Conservation (phyloP, 2,888 invertebrate species). For the Ectobius pallidus region DNA sequence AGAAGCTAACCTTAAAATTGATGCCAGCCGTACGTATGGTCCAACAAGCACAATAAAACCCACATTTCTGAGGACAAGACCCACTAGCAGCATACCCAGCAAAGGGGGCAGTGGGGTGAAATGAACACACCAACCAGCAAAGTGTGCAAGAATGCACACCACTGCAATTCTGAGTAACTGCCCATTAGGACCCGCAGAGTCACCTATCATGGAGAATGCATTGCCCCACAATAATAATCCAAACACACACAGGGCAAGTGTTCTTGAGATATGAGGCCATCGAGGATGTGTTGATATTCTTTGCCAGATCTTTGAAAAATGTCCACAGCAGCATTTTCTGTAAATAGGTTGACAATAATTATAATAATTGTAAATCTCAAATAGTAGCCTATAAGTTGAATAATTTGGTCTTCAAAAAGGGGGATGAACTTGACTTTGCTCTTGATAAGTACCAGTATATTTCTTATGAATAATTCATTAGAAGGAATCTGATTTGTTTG, state of each 20-base stretch:
- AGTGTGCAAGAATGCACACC: slow-evolving; percentile 33
- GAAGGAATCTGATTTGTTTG: no score
- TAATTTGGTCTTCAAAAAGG: no score
- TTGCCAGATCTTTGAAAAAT: no score
- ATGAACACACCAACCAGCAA: slow-evolving; percentile 58
- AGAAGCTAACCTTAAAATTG: slow-evolving; percentile 78
- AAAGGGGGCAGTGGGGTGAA: slow-evolving; percentile 81
- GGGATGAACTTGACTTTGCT: no score
- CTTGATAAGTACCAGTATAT: no score
- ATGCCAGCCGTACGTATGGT: slow-evolving; percentile 67
- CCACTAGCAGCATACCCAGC: slow-evolving; percentile 86
- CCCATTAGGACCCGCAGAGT: slow-evolving; percentile 37
- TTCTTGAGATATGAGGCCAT: neutral
- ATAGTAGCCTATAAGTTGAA: no score
- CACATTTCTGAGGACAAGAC: slow-evolving; percentile 75
- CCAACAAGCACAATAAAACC: slow-evolving; percentile 74
- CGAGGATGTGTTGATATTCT: neutral
- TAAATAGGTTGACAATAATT: no score
- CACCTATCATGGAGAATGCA: slow-evolving; percentile 57
- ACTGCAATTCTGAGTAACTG: slow-evolving; percentile 39
- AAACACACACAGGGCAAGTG: neutral
- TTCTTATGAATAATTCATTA: no score
- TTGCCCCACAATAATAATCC: slow-evolving; percentile 73
- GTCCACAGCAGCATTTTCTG: no score
- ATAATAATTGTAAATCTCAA: no score